Conservation (phyloP, 64 coral and sea anemone species). For the Orbicella faveolata region DNA sequence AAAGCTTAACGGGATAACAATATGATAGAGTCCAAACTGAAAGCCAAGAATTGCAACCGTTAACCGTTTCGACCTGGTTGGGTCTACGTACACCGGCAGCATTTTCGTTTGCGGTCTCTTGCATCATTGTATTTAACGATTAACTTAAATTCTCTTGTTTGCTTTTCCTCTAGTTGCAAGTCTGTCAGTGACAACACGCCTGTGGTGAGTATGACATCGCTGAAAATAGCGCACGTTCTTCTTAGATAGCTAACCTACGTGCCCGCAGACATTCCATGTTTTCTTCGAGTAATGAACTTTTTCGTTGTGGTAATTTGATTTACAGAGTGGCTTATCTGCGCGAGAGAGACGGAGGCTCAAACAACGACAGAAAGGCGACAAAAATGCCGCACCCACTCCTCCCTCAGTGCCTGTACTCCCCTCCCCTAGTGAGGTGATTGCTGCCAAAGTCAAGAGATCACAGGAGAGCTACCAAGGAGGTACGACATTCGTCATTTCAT, state of each 20-base stretch:
- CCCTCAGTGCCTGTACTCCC: slow-evolving; percentile 47
- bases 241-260: too few species aligned
- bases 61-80: too few species aligned
- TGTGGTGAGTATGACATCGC: background rate
- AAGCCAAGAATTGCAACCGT: too few species aligned
- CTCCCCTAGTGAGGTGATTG: slow-evolving; percentile 51
- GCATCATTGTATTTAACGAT: background rate
- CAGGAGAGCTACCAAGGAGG: slow-evolving; percentile 27
- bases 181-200: slow-evolving; percentile 29
- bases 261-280: too few species aligned
- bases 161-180: background rate
- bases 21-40: too few species aligned
- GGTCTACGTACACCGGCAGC: too few species aligned
- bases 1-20: too few species aligned
- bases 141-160: background rate
- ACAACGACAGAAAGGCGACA: slow-evolving; percentile 27
- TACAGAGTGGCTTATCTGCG: slow-evolving; percentile 47
- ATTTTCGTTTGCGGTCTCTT: too few species aligned
- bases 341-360: slow-evolving; percentile 57
- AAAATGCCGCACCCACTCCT: background rate
- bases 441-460: slow-evolving; percentile 45
- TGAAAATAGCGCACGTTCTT: too few species aligned
- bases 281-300: too few species aligned
- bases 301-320: background rate
- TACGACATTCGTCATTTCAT: background rate